These are phyloP conservation scores for Eulemur mongoz DNA, from an alignment of 2,797 vertebrate genomes.

Conservation along the genomic window DNA sequence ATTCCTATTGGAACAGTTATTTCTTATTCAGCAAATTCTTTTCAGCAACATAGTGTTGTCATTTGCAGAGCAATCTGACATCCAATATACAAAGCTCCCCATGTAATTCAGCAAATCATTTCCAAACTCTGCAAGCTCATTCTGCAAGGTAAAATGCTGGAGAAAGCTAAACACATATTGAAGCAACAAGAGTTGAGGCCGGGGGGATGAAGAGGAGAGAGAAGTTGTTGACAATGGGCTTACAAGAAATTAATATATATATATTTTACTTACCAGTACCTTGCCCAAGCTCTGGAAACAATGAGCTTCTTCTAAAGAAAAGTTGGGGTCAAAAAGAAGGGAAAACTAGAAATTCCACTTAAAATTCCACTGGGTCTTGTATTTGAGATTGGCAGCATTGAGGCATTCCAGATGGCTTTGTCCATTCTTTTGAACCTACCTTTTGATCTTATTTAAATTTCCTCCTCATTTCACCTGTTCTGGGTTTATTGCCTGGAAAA, in stretches of 20 bases:
- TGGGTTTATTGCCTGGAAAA: slow-evolving; percentile 81
- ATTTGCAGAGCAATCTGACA: slow-evolving; percentile 13
- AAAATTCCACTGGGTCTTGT: slow-evolving; percentile 81
- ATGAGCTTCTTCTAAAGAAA: slow-evolving; percentile 67
- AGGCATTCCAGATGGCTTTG: slow-evolving; percentile 86
- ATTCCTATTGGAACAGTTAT: not conserved
- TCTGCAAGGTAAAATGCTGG: not conserved
- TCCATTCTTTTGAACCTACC: slow-evolving; percentile 83
- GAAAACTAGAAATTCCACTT: slow-evolving; percentile 83
- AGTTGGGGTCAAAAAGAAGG: slow-evolving; percentile 75
- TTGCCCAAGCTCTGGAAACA: slow-evolving; percentile 71
- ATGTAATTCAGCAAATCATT: slow-evolving; percentile 26
- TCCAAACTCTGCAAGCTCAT: not conserved
- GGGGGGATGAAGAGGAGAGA: not conserved
- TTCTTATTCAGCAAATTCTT: slow-evolving; percentile 17
- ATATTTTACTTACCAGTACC: not conserved
- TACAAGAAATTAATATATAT: not conserved
- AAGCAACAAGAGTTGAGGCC: not conserved
- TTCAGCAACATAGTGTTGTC: not conserved
- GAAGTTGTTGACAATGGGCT: not conserved
- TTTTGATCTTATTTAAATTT: slow-evolving; percentile 87
- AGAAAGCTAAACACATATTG: not conserved
- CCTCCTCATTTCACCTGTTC: slow-evolving; percentile 87
- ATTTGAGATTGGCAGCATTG: slow-evolving; percentile 80
- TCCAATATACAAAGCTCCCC: not conserved